Evolutionary conservation across 2,888 invertebrate genomes (phyloP).

Genomic region (Augochlorella aurata): DNA sequence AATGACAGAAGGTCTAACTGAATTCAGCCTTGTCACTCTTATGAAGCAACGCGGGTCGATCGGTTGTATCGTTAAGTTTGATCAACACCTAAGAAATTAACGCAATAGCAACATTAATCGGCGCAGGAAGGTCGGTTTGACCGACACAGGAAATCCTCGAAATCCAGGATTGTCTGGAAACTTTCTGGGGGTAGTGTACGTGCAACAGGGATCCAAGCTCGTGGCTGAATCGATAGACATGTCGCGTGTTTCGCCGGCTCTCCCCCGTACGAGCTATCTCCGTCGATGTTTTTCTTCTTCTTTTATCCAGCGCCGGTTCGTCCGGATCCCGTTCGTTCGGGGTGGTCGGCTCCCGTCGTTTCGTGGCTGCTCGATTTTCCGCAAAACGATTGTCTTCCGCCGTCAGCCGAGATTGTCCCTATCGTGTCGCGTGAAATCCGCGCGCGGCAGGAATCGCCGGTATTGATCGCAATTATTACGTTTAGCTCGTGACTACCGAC

Average conservation of each 20-base stretch:
- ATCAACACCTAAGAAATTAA: too few species aligned
- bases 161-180: background rate
- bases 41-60: too few species aligned
- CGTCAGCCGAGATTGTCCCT: conserved; percentile 20
- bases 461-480: conserved; percentile 57
- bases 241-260: conserved; percentile 58
- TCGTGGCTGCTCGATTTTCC: conserved; percentile 15
- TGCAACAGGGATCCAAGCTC: conserved; percentile 73
- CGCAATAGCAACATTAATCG: too few species aligned
- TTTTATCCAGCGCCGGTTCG: background rate
- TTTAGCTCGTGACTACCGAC: conserved; percentile 53
- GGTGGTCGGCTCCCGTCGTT: conserved; percentile 3
- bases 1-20: too few species aligned
- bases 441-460: conserved; percentile 8
- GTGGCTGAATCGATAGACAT: conserved; percentile 65
- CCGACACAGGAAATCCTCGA: background rate
- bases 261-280: conserved; percentile 10
- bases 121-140: too few species aligned
- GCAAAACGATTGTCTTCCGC: conserved; percentile 23
- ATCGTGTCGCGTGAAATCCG: conserved; percentile 52
- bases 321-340: background rate
- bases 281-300: conserved; percentile 22
- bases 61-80: too few species aligned
- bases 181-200: conserved; percentile 44
- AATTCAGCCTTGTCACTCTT: too few species aligned